Percentiles rank a stretch among this genome's conserved stretches.
phyloP scores from a whole-genome alignment of 1,140 invertebrate genomes.

The Popillia japonica region DNA sequence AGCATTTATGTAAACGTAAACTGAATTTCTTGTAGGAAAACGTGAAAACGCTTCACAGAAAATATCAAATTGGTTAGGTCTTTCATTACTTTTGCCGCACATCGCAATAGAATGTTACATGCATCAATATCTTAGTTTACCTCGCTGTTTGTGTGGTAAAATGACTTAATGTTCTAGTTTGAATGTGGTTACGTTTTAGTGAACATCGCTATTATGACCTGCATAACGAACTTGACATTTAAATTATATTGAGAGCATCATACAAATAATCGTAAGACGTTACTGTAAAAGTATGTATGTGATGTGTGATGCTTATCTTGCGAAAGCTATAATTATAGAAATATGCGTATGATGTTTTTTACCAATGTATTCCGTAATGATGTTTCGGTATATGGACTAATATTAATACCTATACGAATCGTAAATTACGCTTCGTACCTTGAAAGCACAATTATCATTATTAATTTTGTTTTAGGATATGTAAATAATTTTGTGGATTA shows the following conservation, averaged over 20 bases:
- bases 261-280: neutral
- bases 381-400: neutral
- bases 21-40: neutral
- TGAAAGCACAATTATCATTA: constrained; percentile 6
- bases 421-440: neutral
- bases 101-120: too few species aligned
- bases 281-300: neutral
- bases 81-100: too few species aligned
- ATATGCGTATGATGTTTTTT: neutral
- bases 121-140: neutral
- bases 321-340: neutral
- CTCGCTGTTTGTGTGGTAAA: neutral
- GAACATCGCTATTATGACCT: neutral
- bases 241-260: neutral
- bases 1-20: neutral
- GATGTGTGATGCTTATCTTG: neutral
- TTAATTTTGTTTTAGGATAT: neutral
- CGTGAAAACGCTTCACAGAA: too few species aligned
- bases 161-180: neutral
- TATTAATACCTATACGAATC: neutral
- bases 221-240: constrained; percentile 10
- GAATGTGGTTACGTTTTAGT: neutral
- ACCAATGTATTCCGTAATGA: neutral
- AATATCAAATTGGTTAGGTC: too few species aligned
- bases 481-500: neutral